Percentiles rank a stretch among this genome's conserved stretches.
These are phyloP conservation scores for Campylorhamphus procurvoides DNA, from an alignment of 2,113 vertebrate species.

Conservation along the genomic window DNA sequence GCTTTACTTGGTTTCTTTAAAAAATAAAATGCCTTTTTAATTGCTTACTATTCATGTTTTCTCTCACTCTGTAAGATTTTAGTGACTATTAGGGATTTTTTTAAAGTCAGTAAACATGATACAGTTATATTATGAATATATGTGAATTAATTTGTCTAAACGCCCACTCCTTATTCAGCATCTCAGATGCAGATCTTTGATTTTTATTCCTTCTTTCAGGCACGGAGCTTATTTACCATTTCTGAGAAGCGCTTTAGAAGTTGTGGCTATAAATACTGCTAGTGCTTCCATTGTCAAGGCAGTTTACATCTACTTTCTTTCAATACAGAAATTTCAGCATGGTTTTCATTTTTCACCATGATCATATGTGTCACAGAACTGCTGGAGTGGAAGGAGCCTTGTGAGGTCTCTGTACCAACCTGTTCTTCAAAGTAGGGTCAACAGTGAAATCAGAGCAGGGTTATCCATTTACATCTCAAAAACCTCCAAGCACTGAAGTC, in stretches of 20 bases:
- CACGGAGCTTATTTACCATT: not conserved
- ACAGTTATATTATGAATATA: not conserved
- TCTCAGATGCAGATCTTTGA: not conserved
- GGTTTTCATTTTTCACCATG: not conserved
- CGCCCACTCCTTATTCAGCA: not conserved
- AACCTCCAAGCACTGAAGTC: not conserved
- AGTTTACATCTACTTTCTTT: not conserved
- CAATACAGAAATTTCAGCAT: not conserved
- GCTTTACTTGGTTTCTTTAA: not conserved
- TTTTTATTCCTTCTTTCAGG: not conserved
- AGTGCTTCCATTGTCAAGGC: not conserved
- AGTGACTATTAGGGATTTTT: not conserved
- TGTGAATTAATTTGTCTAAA: not conserved
- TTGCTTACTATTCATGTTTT: not conserved
- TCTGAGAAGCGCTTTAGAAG: not conserved
- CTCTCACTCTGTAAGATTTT: not conserved
- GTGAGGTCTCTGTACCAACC: not conserved
- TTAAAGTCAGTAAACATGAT: not conserved
- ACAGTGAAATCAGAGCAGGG: not conserved
- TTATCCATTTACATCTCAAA: not conserved
- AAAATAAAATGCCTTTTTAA: not conserved
- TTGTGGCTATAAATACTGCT: not conserved
- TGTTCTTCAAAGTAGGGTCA: not conserved
- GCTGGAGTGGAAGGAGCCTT: not conserved
- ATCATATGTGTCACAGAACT: not conserved